A percentile compares a stretch with the other conserved stretches of the same genome.
Evolutionary conservation across 2,888 invertebrate genomes (phyloP).

Genomic region (Caenorhabditis doughertyi): DNA sequence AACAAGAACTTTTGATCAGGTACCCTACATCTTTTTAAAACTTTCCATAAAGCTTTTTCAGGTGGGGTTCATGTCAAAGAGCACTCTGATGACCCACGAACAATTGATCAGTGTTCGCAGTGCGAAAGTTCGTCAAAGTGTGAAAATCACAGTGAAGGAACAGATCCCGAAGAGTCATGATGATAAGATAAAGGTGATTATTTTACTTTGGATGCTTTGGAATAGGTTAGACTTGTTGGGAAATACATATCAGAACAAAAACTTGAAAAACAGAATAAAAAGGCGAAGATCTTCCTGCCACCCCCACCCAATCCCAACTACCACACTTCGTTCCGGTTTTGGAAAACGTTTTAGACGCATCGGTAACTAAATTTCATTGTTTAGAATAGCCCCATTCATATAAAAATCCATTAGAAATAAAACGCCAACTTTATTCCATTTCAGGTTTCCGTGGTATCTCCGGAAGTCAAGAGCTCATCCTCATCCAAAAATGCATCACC

Average conservation of each 20-base stretch:
- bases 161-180: conserved; percentile 83
- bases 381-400: background rate
- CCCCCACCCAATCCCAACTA: conserved; percentile 42
- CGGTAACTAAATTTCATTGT: background rate
- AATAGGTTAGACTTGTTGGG: background rate
- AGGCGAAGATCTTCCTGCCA: conserved; percentile 2
- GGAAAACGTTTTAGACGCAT: conserved; percentile 31
- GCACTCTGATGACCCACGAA: conserved; percentile 79
- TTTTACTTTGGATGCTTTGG: background rate
- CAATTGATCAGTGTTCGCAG: conserved; percentile 83
- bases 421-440: background rate
- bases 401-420: background rate
- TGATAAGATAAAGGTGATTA: conserved; percentile 84
- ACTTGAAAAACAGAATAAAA: background rate
- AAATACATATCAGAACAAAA: background rate
- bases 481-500: conserved; percentile 36
- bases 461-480: conserved; percentile 72
- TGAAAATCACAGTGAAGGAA: conserved; percentile 83
- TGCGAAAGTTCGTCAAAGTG: conserved; percentile 80
- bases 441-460: conserved; percentile 73
- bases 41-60: conserved; percentile 34
- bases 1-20: conserved; percentile 80
- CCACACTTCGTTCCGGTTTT: conserved; percentile 37
- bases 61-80: conserved; percentile 83
- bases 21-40: conserved; percentile 8